Conservation (phyloP, 2,888 invertebrate species). For the Plagodis dolabraria region DNA sequence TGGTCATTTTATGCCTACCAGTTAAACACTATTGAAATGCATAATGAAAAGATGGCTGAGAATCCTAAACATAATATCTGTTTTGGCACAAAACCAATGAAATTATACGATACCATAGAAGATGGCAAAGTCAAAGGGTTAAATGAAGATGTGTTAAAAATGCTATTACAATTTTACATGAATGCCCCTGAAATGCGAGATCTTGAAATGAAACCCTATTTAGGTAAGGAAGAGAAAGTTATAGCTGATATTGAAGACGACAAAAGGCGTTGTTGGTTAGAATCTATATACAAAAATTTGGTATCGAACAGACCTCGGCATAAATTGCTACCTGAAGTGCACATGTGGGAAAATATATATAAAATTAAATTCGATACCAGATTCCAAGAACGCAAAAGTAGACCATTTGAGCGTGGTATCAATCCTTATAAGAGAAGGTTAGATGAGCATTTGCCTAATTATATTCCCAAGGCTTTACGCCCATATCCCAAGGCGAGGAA, state of each 20-base stretch:
- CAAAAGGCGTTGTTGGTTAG: slow-evolving; percentile 89
- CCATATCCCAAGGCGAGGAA: slow-evolving; percentile 86
- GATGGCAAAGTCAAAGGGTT: slow-evolving; percentile 90
- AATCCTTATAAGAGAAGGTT: slow-evolving; percentile 87
- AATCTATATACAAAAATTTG: slow-evolving; percentile 88
- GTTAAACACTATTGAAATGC: slow-evolving; percentile 92
- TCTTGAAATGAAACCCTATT: slow-evolving; percentile 89
- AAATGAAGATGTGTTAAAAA: slow-evolving; percentile 91
- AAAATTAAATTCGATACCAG: slow-evolving; percentile 89
- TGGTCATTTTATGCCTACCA: slow-evolving; percentile 97
- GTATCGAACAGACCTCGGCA: slow-evolving; percentile 88
- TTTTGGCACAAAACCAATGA: slow-evolving; percentile 89
- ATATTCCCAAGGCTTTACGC: slow-evolving; percentile 88
- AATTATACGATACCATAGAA: slow-evolving; percentile 90
- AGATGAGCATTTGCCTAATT: slow-evolving; percentile 87
- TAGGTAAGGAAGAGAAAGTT: slow-evolving; percentile 83
- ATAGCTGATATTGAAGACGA: slow-evolving; percentile 89
- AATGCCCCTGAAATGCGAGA: slow-evolving; percentile 87
- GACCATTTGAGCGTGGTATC: slow-evolving; percentile 88
- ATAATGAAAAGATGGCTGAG: slow-evolving; percentile 85
- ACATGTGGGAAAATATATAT: slow-evolving; percentile 93
- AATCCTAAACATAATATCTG: slow-evolving; percentile 92
- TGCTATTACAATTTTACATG: slow-evolving; percentile 89
- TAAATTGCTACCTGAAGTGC: slow-evolving; percentile 87
- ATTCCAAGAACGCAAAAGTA: slow-evolving; percentile 87